These are phyloP conservation scores for Galerucella nymphaeae DNA, from an alignment of 2,888 invertebrate genomes.

Conservation along the genomic window DNA sequence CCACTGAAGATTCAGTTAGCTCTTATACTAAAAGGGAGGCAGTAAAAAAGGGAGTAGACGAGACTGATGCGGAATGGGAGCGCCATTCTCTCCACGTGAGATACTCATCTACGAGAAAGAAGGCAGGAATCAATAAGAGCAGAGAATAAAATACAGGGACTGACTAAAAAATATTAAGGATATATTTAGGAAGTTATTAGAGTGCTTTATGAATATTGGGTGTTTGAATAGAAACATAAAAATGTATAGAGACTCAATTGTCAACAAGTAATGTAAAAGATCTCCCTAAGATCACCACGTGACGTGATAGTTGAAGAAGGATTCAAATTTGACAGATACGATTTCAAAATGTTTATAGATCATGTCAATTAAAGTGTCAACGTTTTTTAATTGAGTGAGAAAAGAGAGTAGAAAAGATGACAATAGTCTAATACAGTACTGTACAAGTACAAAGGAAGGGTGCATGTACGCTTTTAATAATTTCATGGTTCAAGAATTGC, in stretches of 20 bases:
- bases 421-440: background rate
- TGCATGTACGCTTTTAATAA: slow-evolving; percentile 8
- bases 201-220: too few relatives aligned
- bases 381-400: too few relatives aligned
- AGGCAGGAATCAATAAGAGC: slow-evolving; percentile 17
- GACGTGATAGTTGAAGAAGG: too few relatives aligned
- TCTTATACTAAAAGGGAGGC: slow-evolving; percentile 21
- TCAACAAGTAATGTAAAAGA: too few relatives aligned
- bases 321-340: too few relatives aligned
- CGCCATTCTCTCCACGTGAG: slow-evolving; percentile 15
- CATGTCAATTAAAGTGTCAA: too few relatives aligned
- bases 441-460: background rate
- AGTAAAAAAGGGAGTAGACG: slow-evolving; percentile 19
- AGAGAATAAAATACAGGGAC: slow-evolving; percentile 6
- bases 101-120: slow-evolving; percentile 5
- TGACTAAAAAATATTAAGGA: background rate
- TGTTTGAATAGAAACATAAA: background rate
- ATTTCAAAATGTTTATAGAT: too few relatives aligned
- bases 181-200: background rate
- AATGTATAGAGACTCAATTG: too few relatives aligned
- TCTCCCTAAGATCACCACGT: too few relatives aligned
- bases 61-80: slow-evolving; percentile 23
- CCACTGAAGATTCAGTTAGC: background rate
- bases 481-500: slow-evolving; percentile 13
- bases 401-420: too few relatives aligned